Evolutionary conservation across 2,113 vertebrate genomes (phyloP).

Genomic region (mouse (Mus musculus)): DNA sequence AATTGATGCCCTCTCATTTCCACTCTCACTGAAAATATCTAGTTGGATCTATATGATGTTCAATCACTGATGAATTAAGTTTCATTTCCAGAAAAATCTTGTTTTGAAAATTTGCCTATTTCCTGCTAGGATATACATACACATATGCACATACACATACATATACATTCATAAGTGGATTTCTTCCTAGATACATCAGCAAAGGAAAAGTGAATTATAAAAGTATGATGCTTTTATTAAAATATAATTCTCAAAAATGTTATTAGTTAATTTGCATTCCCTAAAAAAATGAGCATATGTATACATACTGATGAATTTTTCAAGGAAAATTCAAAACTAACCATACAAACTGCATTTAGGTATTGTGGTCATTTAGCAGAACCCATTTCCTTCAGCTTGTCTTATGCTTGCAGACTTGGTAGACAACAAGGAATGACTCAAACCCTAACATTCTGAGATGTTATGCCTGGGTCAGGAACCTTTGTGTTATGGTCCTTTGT

Average conservation of each 20-base stretch:
- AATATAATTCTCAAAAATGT: not conserved
- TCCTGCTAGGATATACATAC: not conserved
- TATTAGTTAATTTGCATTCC: not conserved
- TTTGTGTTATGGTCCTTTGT: not conserved
- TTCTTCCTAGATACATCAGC: not conserved
- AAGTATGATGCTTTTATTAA: not conserved
- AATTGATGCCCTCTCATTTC: not conserved
- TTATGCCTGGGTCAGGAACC: not conserved
- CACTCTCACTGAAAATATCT: not conserved
- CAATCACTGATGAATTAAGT: not conserved
- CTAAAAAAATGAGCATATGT: not conserved
- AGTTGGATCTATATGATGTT: not conserved
- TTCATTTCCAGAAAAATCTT: constrained; percentile 19
- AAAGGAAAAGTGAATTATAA: constrained; percentile 29
- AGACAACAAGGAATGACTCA: not conserved
- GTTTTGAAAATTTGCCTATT: not conserved
- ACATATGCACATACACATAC: too few relatives aligned
- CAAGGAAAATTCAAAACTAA: not conserved
- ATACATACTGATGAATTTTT: not conserved
- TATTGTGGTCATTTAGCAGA: not conserved
- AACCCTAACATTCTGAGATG: not conserved
- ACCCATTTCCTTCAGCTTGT: not conserved
- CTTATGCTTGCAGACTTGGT: not conserved
- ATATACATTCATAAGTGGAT: not conserved
- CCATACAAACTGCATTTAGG: not conserved